These are phyloP conservation scores for Temnothorax curvispinosus DNA, from an alignment of 1,140 invertebrate genomes.

Conservation along the genomic window DNA sequence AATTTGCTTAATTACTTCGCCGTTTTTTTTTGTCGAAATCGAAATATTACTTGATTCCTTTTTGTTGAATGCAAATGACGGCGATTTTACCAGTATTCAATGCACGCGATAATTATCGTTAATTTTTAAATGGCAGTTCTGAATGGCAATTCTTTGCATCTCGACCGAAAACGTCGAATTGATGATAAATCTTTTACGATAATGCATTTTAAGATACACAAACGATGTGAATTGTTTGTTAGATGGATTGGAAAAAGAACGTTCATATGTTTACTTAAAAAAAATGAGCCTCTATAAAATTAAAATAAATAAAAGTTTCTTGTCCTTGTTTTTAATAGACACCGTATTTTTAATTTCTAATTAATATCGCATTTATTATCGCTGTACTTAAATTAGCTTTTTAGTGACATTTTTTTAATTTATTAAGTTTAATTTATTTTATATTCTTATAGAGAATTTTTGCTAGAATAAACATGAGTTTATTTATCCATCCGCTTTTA, in stretches of 20 bases:
- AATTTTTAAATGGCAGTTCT: background rate
- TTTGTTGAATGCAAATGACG: background rate
- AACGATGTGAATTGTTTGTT: background rate
- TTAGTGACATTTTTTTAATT: background rate
- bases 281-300: background rate
- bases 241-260: background rate
- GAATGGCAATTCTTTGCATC: background rate
- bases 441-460: background rate
- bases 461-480: background rate
- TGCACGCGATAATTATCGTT: background rate
- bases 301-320: background rate
- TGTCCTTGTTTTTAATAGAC: background rate
- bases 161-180: background rate
- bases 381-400: background rate
- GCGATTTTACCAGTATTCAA: background rate
- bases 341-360: background rate
- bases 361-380: background rate
- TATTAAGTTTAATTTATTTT: background rate
- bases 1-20: background rate
- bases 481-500: background rate
- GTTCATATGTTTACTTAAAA: background rate
- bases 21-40: conserved; percentile 13
- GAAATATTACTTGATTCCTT: background rate
- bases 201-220: background rate
- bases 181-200: background rate